Evolutionary conservation across 2,797 vertebrate species (phyloP), one percentile per base, ranked within the genome.

Genomic region (Melanotaenia trifasciata): DNA sequence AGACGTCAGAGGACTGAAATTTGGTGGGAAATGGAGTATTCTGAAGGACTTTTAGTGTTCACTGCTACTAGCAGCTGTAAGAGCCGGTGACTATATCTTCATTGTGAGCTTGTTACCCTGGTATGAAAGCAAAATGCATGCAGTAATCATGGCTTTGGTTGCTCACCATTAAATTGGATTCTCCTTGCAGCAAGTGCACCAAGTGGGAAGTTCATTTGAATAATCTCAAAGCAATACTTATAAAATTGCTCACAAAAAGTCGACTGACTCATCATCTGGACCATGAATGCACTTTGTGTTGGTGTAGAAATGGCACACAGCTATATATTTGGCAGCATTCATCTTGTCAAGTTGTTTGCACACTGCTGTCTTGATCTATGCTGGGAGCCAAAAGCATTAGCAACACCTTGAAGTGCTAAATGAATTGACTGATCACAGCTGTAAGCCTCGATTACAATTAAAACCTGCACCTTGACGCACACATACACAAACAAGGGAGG

Each of bases 161-260:
- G 40, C 57, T 58, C 26, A 53, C 80, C 67, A 74, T 43, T 69
- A 26, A 81, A 77, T 85, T 80, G 26, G 59, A 58, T 76, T 78
- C 51, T 54, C 47, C 59, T 74, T 81, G 74, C 59, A 83, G 75
- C 58, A 58, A 79, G 67, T 69, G 50, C 65, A 76, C 60, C 67
- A 78, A 83, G 78, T 85, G 70, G 83, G 76, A 78, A 72, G 74
- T 80, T 79, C 32, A 84, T 89, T 89, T 84, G 74, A 89, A 90
- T 86, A 83, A 87, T 85, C 50, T 76, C 56, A 80, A 84, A 85
- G 87, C 71, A 73, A 76, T 60, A 79, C 65, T 75, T 63, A 50
- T 26, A 12, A 78, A 71, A 79, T 58, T 64, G 67, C 61, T 30
- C 30, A 36, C 14, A 0, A 70, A 58, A 68, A 43, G 45, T 33